These are phyloP conservation scores for Cercopithecus neglectus DNA, from an alignment of 2,797 vertebrate species.

Conservation along the genomic window DNA sequence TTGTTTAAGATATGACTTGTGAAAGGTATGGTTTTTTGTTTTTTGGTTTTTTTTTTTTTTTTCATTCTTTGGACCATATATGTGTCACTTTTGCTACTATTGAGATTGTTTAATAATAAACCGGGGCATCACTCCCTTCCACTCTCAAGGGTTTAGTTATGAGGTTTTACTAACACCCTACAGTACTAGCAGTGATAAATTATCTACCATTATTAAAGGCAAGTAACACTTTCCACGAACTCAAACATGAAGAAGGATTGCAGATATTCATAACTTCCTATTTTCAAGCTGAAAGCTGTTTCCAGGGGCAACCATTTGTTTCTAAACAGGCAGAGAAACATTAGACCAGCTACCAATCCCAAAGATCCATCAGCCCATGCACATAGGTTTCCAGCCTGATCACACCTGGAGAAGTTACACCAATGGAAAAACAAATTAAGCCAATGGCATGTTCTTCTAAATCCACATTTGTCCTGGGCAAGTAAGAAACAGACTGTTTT, in stretches of 20 bases:
- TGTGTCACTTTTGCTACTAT: not conserved
- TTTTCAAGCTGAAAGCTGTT: constrained; percentile 54
- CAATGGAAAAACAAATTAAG: not conserved
- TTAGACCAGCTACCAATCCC: not conserved
- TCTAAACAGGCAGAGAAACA: constrained; percentile 39
- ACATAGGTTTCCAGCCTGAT: not conserved
- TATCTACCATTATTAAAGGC: not conserved
- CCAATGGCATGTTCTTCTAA: not conserved
- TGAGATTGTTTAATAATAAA: not conserved
- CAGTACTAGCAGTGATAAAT: not conserved
- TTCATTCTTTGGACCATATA: not conserved
- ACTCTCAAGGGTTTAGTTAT: not conserved
- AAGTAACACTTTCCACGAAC: not conserved
- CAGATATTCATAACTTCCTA: not conserved
- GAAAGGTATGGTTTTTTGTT: not conserved
- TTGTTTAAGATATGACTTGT: not conserved
- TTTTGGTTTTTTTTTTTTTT: not conserved
- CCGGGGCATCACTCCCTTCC: not conserved
- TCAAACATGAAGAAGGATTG: not conserved
- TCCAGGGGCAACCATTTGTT: constrained; percentile 54
- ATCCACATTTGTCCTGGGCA: not conserved
- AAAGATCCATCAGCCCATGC: not conserved
- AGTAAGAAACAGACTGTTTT: not conserved
- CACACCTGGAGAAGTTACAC: not conserved
- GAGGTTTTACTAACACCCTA: not conserved